phyloP scores from a whole-genome alignment of 2,888 invertebrate genomes.

The Tenthredo distinguenda region DNA sequence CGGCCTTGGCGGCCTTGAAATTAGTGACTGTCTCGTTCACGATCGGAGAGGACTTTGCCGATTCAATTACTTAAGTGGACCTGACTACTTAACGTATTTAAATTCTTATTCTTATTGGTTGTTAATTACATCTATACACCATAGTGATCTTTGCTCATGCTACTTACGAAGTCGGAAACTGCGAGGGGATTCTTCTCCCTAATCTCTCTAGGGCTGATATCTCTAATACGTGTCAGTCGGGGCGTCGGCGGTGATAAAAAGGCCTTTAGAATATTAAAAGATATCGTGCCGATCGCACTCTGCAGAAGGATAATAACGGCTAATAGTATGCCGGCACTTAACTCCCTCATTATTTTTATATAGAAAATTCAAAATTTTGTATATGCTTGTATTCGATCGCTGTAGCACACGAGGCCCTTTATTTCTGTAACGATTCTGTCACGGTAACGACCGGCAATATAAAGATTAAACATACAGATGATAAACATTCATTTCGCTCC shows the following conservation, averaged over 20 bases:
- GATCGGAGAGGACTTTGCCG: constrained; percentile 8
- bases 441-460: neutral
- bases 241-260: constrained; percentile 21
- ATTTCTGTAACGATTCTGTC: neutral
- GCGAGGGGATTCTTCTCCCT: neutral
- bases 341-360: constrained; percentile 2
- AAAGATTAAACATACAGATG: neutral
- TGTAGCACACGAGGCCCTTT: neutral
- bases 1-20: constrained; percentile 31
- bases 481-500: neutral
- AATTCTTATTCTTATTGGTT: neutral
- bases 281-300: neutral
- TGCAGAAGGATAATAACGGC: neutral
- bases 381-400: neutral
- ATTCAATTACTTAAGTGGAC: neutral
- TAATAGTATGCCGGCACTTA: neutral
- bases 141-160: neutral
- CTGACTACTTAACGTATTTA: neutral
- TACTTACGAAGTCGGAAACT: constrained; percentile 42
- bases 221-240: constrained; percentile 6
- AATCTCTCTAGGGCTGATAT: constrained; percentile 6
- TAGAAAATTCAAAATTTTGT: neutral
- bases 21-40: neutral
- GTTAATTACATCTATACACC: neutral
- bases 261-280: neutral